These are phyloP conservation scores for Phalacrocorax pelagicus DNA, from an alignment of 2,113 vertebrate genomes.

Conservation along the genomic window DNA sequence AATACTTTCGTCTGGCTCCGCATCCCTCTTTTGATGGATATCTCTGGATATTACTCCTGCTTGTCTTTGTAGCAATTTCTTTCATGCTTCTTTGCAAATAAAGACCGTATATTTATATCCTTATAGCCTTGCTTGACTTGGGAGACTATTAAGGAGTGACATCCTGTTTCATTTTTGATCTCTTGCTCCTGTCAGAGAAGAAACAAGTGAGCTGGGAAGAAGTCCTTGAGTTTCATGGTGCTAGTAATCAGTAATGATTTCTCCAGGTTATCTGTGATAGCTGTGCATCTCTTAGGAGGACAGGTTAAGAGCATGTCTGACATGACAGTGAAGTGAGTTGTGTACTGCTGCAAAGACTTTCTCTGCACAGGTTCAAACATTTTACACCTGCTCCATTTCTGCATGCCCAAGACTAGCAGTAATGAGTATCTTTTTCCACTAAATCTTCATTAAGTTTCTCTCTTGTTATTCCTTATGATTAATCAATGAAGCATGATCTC, in stretches of 20 bases:
- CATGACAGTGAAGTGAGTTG: not conserved
- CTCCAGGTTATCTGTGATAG: not conserved
- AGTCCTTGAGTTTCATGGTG: not conserved
- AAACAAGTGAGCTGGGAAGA: not conserved
- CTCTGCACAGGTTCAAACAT: not conserved
- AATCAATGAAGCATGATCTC: not conserved
- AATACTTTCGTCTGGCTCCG: not conserved
- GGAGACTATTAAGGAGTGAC: not conserved
- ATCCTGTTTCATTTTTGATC: not conserved
- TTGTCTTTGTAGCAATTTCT: not conserved
- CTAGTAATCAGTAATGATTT: not conserved
- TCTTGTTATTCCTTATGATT: not conserved
- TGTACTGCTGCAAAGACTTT: not conserved
- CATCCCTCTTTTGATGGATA: not conserved
- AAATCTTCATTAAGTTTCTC: not conserved
- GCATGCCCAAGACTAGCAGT: not conserved
- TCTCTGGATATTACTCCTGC: not conserved
- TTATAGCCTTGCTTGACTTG: not conserved
- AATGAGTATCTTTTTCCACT: not conserved
- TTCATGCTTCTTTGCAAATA: not conserved
- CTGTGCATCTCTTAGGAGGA: not conserved
- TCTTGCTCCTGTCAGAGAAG: not conserved
- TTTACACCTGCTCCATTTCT: not conserved
- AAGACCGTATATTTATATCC: not conserved
- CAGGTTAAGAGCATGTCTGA: not conserved